These are phyloP conservation scores for Seira musarum DNA, from an alignment of 2,888 invertebrate genomes.

Conservation along the genomic window DNA sequence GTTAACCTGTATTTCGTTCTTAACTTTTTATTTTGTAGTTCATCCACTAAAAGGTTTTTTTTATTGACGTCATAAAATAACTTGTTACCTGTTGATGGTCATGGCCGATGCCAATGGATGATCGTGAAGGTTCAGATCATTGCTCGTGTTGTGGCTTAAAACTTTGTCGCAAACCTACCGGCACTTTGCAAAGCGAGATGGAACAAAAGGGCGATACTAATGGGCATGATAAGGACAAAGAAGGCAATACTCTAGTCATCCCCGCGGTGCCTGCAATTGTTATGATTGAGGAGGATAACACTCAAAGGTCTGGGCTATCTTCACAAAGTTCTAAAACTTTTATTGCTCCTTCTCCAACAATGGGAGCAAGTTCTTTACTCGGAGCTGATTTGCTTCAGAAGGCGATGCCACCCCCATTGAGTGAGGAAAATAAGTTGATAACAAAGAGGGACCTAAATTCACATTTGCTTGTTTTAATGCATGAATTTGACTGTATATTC, in stretches of 20 bases:
- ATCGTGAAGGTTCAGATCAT: too few species aligned
- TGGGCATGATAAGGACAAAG: too few species aligned
- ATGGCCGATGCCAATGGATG: too few species aligned
- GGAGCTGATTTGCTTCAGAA: conserved; percentile 52
- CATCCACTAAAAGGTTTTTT: too few species aligned
- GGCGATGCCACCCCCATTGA: conserved; percentile 54
- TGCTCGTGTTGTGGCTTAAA: not conserved
- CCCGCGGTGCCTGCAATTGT: not conserved
- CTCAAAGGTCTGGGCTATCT: not conserved
- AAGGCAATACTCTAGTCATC: not conserved
- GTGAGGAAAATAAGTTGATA: conserved; percentile 26
- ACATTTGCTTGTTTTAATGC: not conserved
- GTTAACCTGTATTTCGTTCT: too few species aligned
- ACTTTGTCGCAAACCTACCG: not conserved
- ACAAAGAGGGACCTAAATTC: not conserved
- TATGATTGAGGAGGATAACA: not conserved
- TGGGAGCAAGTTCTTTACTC: conserved; percentile 36
- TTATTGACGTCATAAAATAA: too few species aligned
- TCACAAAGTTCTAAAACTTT: not conserved
- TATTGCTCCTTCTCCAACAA: not conserved
- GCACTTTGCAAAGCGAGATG: not conserved
- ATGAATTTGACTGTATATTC: not conserved
- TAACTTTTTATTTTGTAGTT: too few species aligned
- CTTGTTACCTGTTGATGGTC: too few species aligned
- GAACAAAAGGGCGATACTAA: not conserved